phyloP scores from a whole-genome alignment of 2,113 vertebrate species.

The Balaenoptera acutorostrata region DNA sequence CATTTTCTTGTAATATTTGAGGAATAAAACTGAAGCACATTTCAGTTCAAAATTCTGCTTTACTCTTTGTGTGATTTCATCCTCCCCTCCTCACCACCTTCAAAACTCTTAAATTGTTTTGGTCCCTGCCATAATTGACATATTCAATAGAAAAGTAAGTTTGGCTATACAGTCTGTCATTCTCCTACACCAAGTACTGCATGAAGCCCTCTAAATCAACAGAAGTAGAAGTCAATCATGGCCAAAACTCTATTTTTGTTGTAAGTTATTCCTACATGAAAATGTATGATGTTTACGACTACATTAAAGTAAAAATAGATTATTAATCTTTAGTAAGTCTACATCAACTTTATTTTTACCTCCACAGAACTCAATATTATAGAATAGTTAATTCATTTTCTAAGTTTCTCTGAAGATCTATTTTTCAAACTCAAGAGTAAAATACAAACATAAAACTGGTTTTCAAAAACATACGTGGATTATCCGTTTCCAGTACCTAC shows the following conservation, averaged over 20 bases:
- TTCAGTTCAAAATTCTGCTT: slow-evolving; percentile 18
- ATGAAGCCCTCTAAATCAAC: neutral
- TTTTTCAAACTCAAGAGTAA: slow-evolving; percentile 1
- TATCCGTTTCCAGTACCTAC: neutral
- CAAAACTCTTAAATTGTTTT: neutral
- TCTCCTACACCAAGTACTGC: neutral
- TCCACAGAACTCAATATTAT: neutral
- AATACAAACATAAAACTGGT: slow-evolving; percentile 18
- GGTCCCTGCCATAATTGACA: neutral
- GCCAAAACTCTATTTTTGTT: neutral
- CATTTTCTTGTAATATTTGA: slow-evolving; percentile 28
- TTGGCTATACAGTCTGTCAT: neutral
- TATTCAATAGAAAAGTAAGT: neutral
- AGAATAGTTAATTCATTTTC: slow-evolving; percentile 33
- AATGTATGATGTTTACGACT: neutral
- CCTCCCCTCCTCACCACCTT: neutral
- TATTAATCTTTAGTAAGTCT: neutral
- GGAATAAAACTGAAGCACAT: neutral
- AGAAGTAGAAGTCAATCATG: neutral
- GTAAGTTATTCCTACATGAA: neutral
- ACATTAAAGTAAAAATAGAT: slow-evolving; percentile 1
- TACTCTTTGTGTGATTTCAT: neutral
- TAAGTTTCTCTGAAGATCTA: neutral
- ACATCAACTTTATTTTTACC: neutral
- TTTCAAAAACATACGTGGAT: slow-evolving; percentile 32